A percentile compares a stretch with the other conserved stretches of the same genome.
These are phyloP conservation scores for Cavia aperea DNA, from an alignment of 2,113 vertebrate genomes.

Conservation along the genomic window DNA sequence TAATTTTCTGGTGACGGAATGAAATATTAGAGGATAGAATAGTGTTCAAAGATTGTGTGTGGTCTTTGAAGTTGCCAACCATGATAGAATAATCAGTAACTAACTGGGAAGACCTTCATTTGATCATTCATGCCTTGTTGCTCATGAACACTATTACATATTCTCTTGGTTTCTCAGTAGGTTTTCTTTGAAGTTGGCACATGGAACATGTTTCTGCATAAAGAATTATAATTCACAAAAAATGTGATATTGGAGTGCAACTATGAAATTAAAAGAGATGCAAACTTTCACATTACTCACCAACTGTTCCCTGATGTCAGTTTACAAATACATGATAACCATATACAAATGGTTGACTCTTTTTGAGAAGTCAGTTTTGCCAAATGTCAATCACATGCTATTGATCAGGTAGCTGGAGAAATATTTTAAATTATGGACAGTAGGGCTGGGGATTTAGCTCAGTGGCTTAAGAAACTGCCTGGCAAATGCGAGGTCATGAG, in stretches of 20 bases:
- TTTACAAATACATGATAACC: background rate
- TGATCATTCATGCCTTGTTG: slow-evolving; percentile 48
- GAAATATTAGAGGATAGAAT: slow-evolving; percentile 24
- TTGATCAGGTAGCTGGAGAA: background rate
- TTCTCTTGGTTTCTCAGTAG: slow-evolving; percentile 55
- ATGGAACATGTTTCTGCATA: slow-evolving; percentile 45
- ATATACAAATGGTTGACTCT: background rate
- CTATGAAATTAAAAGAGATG: slow-evolving; percentile 24
- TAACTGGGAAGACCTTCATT: slow-evolving; percentile 45
- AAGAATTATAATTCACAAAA: slow-evolving; percentile 41
- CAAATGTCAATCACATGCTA: background rate
- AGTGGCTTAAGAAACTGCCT: no score
- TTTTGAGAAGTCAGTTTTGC: slow-evolving; percentile 27
- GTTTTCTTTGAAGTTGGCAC: slow-evolving; percentile 53
- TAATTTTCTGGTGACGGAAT: slow-evolving; percentile 31
- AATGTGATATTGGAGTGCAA: background rate
- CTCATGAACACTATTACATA: slow-evolving; percentile 53
- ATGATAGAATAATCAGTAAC: slow-evolving; percentile 56
- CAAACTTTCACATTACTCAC: background rate
- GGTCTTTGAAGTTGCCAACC: slow-evolving; percentile 50
- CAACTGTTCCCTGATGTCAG: background rate
- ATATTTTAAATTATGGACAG: background rate
- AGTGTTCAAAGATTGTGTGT: slow-evolving; percentile 37
- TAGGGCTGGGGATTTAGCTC: background rate
- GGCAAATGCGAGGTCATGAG: no score